A percentile compares a stretch with the other conserved stretches of the same genome.
phyloP scores from a whole-genome alignment of 2,888 invertebrate species.

The Caenorhabditis sp. region DNA sequence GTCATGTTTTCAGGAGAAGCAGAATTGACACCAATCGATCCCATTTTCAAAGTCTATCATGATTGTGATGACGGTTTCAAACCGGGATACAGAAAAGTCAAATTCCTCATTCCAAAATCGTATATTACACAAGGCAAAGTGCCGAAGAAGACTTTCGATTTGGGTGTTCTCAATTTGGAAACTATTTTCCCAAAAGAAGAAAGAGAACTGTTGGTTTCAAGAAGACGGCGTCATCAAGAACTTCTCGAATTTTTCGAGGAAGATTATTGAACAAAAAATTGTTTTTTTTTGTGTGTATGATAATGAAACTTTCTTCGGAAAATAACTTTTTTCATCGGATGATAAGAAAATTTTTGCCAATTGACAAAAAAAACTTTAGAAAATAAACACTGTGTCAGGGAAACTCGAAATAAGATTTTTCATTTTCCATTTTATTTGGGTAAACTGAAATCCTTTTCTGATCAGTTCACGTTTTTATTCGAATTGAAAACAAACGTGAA shows the following conservation, averaged over 20 bases:
- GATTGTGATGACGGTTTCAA: slow-evolving; percentile 58
- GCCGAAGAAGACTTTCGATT: slow-evolving; percentile 52
- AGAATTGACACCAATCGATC: slow-evolving; percentile 60
- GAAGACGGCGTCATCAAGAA: slow-evolving; percentile 32
- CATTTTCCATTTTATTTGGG: too few relatives aligned
- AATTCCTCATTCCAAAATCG: slow-evolving; percentile 50
- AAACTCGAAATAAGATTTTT: too few relatives aligned
- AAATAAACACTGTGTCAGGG: too few relatives aligned
- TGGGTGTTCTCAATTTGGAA: slow-evolving; percentile 58
- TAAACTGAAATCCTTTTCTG: too few relatives aligned
- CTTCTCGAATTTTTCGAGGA: neutral
- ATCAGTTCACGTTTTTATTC: too few relatives aligned
- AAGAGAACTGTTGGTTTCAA: slow-evolving; percentile 47
- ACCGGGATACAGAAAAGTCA: slow-evolving; percentile 50
- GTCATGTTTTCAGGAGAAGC: slow-evolving; percentile 25
- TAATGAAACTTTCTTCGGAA: too few relatives aligned
- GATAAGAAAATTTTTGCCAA: too few relatives aligned
- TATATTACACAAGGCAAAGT: slow-evolving; percentile 51
- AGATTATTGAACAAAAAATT: neutral
- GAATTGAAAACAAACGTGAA: too few relatives aligned
- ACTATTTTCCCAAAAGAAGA: slow-evolving; percentile 54
- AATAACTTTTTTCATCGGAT: too few relatives aligned
- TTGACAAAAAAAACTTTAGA: too few relatives aligned
- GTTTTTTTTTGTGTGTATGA: neutral
- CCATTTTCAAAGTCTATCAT: slow-evolving; percentile 60